Evolutionary conservation across 2,797 vertebrate species (phyloP).

Genomic region (Rhinichthys osculus): DNA sequence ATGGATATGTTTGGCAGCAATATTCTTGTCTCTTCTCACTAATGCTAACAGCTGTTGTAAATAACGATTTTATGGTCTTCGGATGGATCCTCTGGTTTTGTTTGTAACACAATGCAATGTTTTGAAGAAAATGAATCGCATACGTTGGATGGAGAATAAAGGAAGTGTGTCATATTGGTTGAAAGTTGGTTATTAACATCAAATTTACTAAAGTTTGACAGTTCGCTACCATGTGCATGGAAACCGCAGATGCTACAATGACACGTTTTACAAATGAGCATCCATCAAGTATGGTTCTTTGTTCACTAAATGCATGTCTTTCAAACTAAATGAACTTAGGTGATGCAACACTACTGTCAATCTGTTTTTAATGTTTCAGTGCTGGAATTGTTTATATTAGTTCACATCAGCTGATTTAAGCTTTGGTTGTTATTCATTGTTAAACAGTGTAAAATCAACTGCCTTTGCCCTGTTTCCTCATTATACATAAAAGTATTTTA

Average conservation of each 20-base stretch:
- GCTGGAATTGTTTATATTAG: neutral
- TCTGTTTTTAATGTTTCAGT: neutral
- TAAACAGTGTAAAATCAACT: conserved; percentile 19
- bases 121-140: conserved; percentile 22
- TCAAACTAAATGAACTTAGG: too few species aligned
- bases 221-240: neutral
- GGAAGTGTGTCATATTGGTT: neutral
- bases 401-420: conserved; percentile 21
- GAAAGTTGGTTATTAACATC: conserved; percentile 12
- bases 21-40: conserved; percentile 55
- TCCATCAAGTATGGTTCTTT: neutral
- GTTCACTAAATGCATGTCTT: neutral
- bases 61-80: conserved; percentile 50
- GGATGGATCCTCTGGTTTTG: conserved; percentile 46
- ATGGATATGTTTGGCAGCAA: conserved; percentile 22
- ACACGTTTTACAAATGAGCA: neutral
- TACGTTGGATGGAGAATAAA: conserved; percentile 14
- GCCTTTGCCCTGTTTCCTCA: neutral
- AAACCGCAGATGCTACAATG: neutral
- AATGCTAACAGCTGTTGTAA: conserved; percentile 57
- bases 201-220: neutral
- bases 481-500: conserved; percentile 26
- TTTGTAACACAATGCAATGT: conserved; percentile 25
- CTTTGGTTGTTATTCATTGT: conserved; percentile 39
- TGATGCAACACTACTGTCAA: neutral